A percentile compares a stretch with the other conserved stretches of the same genome.
These are phyloP conservation scores for Drosophila melanocephala DNA, from an alignment of 2,888 invertebrate species.

Conservation along the genomic window DNA sequence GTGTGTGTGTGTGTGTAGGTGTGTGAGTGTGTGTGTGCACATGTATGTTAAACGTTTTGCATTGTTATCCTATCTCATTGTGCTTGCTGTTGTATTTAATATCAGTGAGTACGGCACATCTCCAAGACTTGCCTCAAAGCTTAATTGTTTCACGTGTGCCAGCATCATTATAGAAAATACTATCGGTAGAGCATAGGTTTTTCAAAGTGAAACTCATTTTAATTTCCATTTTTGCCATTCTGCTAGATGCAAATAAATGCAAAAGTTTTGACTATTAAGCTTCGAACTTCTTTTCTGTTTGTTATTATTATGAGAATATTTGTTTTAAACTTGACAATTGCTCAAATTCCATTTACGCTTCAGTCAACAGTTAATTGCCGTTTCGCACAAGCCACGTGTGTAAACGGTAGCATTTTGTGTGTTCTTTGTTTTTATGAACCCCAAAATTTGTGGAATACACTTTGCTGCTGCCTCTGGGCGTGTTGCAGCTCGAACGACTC, in stretches of 20 bases:
- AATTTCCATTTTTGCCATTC: neutral
- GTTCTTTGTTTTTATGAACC: constrained; percentile 45
- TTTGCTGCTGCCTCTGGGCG: constrained; percentile 28
- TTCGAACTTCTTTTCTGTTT: neutral
- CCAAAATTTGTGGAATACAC: constrained; percentile 48
- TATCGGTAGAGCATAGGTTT: constrained; percentile 2
- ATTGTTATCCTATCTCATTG: constrained; percentile 62
- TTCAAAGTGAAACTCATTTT: neutral
- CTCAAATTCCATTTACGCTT: neutral
- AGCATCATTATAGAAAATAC: constrained; percentile 26
- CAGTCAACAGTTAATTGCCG: neutral
- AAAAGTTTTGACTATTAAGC: neutral
- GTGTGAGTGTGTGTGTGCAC: neutral
- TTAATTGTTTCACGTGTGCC: constrained; percentile 62
- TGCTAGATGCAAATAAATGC: neutral
- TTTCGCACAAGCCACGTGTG: constrained; percentile 10
- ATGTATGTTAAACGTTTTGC: constrained; percentile 68
- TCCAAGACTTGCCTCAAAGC: constrained; percentile 52
- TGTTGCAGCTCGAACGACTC: neutral
- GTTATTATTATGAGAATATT: neutral
- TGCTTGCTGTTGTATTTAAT: constrained; percentile 63
- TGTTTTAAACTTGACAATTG: neutral
- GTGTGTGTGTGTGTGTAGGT: constrained; percentile 9
- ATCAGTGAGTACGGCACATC: constrained; percentile 72
- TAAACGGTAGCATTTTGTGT: constrained; percentile 29